Conservation (phyloP, 2,797 vertebrate genomes). For the Microctenopoma stevenorrisi region DNA sequence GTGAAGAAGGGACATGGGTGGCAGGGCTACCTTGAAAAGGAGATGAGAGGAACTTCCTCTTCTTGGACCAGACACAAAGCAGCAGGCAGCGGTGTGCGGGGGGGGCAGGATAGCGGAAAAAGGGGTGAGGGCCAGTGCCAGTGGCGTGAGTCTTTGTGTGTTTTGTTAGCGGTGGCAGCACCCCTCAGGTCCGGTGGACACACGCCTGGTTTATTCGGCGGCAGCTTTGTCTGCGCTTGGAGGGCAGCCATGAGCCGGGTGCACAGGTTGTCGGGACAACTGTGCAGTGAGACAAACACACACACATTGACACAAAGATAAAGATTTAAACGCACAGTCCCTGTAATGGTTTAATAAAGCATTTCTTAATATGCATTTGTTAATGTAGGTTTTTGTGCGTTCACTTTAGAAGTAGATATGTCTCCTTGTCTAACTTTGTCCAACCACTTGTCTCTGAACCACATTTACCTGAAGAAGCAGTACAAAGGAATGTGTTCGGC, state of each 20-base stretch:
- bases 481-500: conserved; percentile 66
- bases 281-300: conserved; percentile 35
- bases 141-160: conserved; percentile 73
- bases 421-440: conserved; percentile 20
- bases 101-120: conserved; percentile 63
- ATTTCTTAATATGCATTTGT: neutral
- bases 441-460: conserved; percentile 43
- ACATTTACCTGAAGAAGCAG: conserved; percentile 58
- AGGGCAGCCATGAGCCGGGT: conserved; percentile 73
- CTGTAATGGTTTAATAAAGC: neutral
- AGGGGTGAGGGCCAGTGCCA: conserved; percentile 69
- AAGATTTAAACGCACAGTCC: conserved; percentile 16
- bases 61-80: conserved; percentile 75
- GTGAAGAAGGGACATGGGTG: conserved; percentile 56
- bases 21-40: conserved; percentile 72
- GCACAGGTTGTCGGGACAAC: conserved; percentile 76
- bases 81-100: conserved; percentile 54
- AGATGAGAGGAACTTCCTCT: conserved; percentile 79
- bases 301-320: conserved; percentile 15
- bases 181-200: conserved; percentile 77
- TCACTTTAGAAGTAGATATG: neutral
- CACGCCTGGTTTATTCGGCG: conserved; percentile 73
- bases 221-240: conserved; percentile 80
- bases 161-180: conserved; percentile 72
- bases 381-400: conserved; percentile 4